Evolutionary conservation across 2,797 vertebrate species (phyloP).

Genomic region (Lutjanus argentimaculatus): DNA sequence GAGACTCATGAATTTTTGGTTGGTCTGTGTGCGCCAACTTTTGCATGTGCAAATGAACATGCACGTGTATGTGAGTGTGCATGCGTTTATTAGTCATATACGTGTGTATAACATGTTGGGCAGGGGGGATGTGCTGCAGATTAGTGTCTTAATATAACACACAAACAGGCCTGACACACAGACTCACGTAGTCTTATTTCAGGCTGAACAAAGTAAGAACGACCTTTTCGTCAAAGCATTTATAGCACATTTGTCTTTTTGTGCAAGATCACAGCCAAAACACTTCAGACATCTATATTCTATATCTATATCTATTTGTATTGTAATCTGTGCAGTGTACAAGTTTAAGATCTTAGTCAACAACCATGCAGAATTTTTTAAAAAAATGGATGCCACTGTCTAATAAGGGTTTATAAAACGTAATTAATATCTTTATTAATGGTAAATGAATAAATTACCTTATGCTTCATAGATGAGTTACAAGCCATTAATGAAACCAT

Average conservation of each 20-base stretch:
- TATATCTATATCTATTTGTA: too few relatives aligned
- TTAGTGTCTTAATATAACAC: constrained; percentile 49
- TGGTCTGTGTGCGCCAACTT: background rate
- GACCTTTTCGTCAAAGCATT: background rate
- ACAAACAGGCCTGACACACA: constrained; percentile 20
- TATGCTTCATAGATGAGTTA: background rate
- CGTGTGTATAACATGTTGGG: constrained; percentile 30
- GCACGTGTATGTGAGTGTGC: constrained; percentile 42
- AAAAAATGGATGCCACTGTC: background rate
- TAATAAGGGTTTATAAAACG: background rate
- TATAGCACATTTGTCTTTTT: background rate
- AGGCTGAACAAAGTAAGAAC: background rate
- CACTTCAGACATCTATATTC: background rate
- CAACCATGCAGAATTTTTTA: background rate
- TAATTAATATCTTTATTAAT: background rate
- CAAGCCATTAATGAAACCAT: background rate
- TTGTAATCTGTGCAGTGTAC: background rate
- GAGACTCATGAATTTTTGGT: background rate
- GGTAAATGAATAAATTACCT: too few relatives aligned
- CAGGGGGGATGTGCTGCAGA: constrained; percentile 29
- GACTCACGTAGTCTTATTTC: background rate
- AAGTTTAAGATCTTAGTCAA: background rate
- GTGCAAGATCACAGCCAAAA: background rate
- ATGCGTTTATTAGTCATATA: constrained; percentile 3
- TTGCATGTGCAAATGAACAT: constrained; percentile 11